Base-by-base conservation (phyloP, 2,113 vertebrate species). In the Heterochromis multidens region DNA sequence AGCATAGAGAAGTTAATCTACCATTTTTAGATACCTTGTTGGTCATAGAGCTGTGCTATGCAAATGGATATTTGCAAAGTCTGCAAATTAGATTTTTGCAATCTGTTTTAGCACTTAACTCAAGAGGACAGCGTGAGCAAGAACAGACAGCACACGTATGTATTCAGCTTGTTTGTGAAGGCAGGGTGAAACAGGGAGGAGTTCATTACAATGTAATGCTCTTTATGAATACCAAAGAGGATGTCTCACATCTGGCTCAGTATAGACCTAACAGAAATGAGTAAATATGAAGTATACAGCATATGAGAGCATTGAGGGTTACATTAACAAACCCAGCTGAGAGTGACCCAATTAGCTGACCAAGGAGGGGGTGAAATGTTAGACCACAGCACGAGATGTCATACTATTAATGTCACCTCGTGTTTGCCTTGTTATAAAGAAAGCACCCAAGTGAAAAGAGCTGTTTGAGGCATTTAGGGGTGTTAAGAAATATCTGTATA, bases 301-400 rank as follows among this genome's bases (percentile, higher is more conserved):
- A 29, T 81, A 10, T 80, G 80, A 86, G 62, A 33, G 14, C 80
- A 74, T 77, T 81, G 84, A 27, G 61, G 81, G 77, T 67, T 80
- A 49, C 52, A 85, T 88, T 91, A 91, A 90, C 86, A 83, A 63
- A 79, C 65, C 87, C 91, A 33, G 23, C 80, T 70, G 90, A 88
- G 86, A 91, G 58, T 92, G 90, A 94, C 91, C 89, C 91, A 92
- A 93, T 93, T 92, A 94, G 79, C 63, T 82, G 70, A 81, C 84
- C 72, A 72, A 58, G 58, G 52, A 79, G 54, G 65, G 85, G 62
- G 78, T 80, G 82, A 70, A 81, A 89, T 84, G 81, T 81, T 60
- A 40, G 77, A 78, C 82, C 89, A 33, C 80, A 85, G 86, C 83
- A 77, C 57, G 31, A 79, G 59, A 67, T 78, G 31, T 72, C 65